Evolutionary conservation across 2,888 invertebrate genomes (phyloP).

Genomic region (Volucella bombylans): DNA sequence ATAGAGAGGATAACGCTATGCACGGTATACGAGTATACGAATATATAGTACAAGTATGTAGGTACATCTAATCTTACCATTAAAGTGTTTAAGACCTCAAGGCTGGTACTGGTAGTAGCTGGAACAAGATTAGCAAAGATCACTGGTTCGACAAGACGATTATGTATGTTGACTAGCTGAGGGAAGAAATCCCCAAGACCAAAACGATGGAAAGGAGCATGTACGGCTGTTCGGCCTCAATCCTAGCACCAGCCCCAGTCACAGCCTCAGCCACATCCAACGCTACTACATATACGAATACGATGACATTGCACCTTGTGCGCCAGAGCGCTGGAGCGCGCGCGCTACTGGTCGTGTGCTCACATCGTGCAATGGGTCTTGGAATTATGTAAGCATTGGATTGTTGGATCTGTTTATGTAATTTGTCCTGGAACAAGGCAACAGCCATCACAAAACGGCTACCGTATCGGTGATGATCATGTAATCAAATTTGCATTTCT

Average conservation of each 20-base stretch:
- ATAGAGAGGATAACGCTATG: slow-evolving; percentile 52
- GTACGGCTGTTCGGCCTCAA: background rate
- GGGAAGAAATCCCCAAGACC: background rate
- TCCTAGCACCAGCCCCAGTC: too few relatives aligned
- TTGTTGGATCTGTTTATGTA: slow-evolving; percentile 56
- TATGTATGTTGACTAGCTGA: slow-evolving; percentile 26
- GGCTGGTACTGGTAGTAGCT: slow-evolving; percentile 44
- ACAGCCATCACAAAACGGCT: slow-evolving; percentile 23
- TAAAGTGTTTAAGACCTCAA: slow-evolving; percentile 38
- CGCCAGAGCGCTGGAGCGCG: slow-evolving; percentile 15
- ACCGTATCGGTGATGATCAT: slow-evolving; percentile 33
- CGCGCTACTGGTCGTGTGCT: slow-evolving; percentile 52
- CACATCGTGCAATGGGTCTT: slow-evolving; percentile 24
- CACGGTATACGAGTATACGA: slow-evolving; percentile 7
- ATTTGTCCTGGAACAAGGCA: slow-evolving; percentile 60
- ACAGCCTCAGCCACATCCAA: too few relatives aligned
- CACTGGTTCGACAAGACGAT: slow-evolving; percentile 62
- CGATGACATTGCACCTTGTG: slow-evolving; percentile 60
- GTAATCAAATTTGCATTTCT: slow-evolving; percentile 64
- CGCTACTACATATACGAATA: background rate
- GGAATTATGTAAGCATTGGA: slow-evolving; percentile 43
- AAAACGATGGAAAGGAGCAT: slow-evolving; percentile 29
- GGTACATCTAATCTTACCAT: slow-evolving; percentile 45
- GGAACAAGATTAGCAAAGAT: slow-evolving; percentile 60
- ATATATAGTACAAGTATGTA: background rate